Evolutionary conservation across 2,888 invertebrate genomes (phyloP).

Genomic region (Hybos culiciformis): DNA sequence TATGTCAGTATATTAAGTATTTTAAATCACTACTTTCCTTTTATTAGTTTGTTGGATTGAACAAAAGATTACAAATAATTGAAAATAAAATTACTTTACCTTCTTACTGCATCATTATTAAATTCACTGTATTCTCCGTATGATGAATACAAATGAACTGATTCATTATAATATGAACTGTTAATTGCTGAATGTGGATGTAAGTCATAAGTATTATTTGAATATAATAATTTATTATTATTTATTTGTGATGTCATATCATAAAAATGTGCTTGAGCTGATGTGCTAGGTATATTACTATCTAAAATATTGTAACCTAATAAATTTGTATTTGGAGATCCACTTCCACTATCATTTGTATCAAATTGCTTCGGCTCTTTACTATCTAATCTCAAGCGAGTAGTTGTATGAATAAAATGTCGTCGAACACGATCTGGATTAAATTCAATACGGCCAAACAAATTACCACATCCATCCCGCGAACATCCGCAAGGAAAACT

Average conservation of each 20-base stretch:
- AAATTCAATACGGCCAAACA: slow-evolving; percentile 87
- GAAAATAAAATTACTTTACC: too few relatives aligned
- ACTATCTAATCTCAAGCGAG: slow-evolving; percentile 81
- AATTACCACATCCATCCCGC: slow-evolving; percentile 85
- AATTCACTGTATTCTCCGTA: too few relatives aligned
- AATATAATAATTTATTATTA: not conserved
- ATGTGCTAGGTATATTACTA: not conserved
- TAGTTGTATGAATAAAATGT: slow-evolving; percentile 92
- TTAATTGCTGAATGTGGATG: too few relatives aligned
- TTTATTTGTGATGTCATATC: not conserved
- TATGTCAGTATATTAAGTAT: too few relatives aligned
- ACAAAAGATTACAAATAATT: too few relatives aligned
- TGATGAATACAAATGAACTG: too few relatives aligned
- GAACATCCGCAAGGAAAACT: slow-evolving; percentile 96
- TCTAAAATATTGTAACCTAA: slow-evolving; percentile 1
- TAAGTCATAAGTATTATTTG: not conserved
- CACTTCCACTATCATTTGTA: slow-evolving; percentile 6
- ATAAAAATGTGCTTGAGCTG: not conserved
- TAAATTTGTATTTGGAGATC: slow-evolving; percentile 14
- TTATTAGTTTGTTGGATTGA: too few relatives aligned
- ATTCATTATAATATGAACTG: too few relatives aligned
- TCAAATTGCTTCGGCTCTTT: slow-evolving; percentile 45
- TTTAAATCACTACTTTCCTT: too few relatives aligned
- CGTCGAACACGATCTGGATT: slow-evolving; percentile 90
- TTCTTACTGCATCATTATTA: too few relatives aligned